Percentiles rank a stretch among this genome's conserved stretches.
Evolutionary conservation across 2,797 vertebrate genomes (phyloP).

Genomic region (Tiaroga cobitis): DNA sequence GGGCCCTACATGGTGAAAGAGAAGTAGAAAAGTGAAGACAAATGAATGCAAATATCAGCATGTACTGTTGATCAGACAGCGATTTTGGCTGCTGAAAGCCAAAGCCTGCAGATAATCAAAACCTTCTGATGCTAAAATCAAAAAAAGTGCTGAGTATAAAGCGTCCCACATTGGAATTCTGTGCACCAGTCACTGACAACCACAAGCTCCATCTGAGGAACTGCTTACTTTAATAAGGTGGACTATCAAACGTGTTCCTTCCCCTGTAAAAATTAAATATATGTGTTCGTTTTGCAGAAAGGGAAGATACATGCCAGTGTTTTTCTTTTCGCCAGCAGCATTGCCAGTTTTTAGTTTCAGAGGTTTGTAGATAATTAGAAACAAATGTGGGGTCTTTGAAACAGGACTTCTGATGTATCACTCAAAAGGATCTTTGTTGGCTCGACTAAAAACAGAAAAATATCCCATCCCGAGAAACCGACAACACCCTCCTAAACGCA

Average conservation of each 20-base stretch:
- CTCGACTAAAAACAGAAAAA: constrained; percentile 64
- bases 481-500: constrained; percentile 51
- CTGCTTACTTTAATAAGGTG: constrained; percentile 68
- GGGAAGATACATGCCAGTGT: constrained; percentile 58
- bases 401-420: constrained; percentile 53
- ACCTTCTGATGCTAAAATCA: constrained; percentile 51
- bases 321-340: constrained; percentile 51
- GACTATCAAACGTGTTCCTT: constrained; percentile 72
- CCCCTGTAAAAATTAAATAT: constrained; percentile 72
- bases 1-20: background rate
- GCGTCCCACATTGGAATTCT: background rate
- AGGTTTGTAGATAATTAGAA: constrained; percentile 71
- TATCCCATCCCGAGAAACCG: constrained; percentile 59
- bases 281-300: constrained; percentile 60
- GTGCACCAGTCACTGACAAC: constrained; percentile 42
- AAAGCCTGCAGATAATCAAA: constrained; percentile 67
- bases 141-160: background rate
- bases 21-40: constrained; percentile 24
- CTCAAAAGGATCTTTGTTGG: constrained; percentile 54
- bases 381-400: constrained; percentile 76
- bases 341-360: constrained; percentile 38
- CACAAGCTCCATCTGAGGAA: constrained; percentile 63
- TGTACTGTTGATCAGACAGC: constrained; percentile 69
- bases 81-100: constrained; percentile 55
- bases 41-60: constrained; percentile 68